A percentile compares a stretch with the other conserved stretches of the same genome.
These are phyloP conservation scores for Ostrea edulis DNA, from an alignment of 1,140 invertebrate species.

Conservation along the genomic window DNA sequence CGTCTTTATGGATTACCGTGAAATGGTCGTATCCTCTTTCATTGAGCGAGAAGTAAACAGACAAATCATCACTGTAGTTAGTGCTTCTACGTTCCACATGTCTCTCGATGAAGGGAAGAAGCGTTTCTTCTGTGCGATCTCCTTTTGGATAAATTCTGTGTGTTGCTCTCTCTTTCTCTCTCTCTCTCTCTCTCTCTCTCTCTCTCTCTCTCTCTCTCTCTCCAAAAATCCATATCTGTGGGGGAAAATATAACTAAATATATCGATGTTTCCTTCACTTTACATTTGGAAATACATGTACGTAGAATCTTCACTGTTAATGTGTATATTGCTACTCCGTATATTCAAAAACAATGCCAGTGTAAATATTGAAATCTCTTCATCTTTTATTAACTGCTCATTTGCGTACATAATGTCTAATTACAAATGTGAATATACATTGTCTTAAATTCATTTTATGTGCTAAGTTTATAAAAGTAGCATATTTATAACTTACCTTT, in stretches of 20 bases:
- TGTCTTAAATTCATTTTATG: background rate
- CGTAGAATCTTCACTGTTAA: no score
- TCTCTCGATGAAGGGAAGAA: constrained; percentile 33
- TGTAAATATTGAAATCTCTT: background rate
- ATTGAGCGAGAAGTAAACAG: constrained; percentile 16
- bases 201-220: background rate
- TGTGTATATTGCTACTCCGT: background rate
- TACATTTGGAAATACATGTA: no score
- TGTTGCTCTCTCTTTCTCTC: no score
- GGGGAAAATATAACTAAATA: no score
- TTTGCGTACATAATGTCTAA: no score
- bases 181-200: no score
- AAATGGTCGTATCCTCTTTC: constrained; percentile 39
- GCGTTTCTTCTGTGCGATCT: background rate
- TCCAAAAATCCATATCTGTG: background rate
- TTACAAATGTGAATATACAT: no score
- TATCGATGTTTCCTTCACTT: no score
- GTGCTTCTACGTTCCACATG: background rate
- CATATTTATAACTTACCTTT: no score
- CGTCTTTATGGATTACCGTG: constrained; percentile 40
- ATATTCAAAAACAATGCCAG: background rate
- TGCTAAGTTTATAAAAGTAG: no score
- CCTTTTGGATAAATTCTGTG: background rate
- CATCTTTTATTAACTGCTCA: no score
- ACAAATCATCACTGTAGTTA: constrained; percentile 40